Conservation (phyloP, 2,888 invertebrate genomes). For the Eupithecia abbreviata region DNA sequence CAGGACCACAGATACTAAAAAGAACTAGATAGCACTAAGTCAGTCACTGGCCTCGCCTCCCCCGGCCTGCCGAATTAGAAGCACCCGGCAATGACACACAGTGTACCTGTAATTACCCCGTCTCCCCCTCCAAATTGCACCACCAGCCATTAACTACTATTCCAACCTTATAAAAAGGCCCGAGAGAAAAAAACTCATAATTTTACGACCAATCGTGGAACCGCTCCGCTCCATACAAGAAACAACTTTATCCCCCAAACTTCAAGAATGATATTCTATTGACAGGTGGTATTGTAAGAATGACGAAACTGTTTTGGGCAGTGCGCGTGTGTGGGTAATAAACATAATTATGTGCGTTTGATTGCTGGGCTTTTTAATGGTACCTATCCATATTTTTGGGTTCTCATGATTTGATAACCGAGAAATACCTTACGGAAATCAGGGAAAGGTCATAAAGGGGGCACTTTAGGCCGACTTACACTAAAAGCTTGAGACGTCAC, state of each 20-base stretch:
- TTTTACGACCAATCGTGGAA: conserved; percentile 65
- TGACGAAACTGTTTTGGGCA: conserved; percentile 42
- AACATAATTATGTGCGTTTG: conserved; percentile 47
- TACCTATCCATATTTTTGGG: conserved; percentile 33
- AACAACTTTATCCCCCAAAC: conserved; percentile 24
- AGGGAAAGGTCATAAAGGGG: conserved; percentile 3
- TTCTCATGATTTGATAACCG: conserved; percentile 33
- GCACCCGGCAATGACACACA: conserved; percentile 77
- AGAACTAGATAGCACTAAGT: background rate
- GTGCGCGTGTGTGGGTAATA: conserved; percentile 45
- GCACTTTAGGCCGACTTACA: background rate
- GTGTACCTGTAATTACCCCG: conserved; percentile 76
- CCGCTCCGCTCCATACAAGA: conserved; percentile 20
- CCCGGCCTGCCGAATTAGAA: conserved; percentile 48
- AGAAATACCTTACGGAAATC: conserved; percentile 20
- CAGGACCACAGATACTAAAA: background rate
- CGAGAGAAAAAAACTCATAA: conserved; percentile 63
- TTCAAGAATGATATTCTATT: conserved; percentile 32
- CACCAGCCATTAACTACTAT: conserved; percentile 75
- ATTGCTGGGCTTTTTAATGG: conserved; percentile 34
- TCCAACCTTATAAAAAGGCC: conserved; percentile 74
- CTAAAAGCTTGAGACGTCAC: background rate
- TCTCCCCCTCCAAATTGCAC: conserved; percentile 72
- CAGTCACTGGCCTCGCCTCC: conserved; percentile 12
- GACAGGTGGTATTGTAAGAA: conserved; percentile 32